Evolutionary conservation across 2,113 vertebrate genomes (phyloP).

Genomic region (Lepisosteus oculatus): DNA sequence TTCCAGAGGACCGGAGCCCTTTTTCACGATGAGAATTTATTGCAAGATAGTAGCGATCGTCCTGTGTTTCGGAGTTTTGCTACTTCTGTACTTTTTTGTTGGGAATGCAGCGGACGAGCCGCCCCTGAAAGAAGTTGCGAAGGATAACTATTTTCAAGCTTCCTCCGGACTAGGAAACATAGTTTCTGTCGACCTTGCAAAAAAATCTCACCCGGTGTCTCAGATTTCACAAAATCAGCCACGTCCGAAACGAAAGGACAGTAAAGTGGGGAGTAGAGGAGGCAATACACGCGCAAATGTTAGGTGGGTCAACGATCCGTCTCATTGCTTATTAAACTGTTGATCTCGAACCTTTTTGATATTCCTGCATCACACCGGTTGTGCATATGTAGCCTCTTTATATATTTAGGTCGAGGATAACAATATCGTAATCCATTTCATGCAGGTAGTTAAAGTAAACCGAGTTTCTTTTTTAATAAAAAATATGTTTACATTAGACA

Average conservation of each 20-base stretch:
- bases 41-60: conserved; percentile 58
- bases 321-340: too few relatives aligned
- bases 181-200: conserved; percentile 44
- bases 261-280: conserved; percentile 29
- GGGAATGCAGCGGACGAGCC: conserved; percentile 59
- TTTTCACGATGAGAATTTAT: conserved; percentile 64
- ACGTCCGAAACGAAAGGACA: conserved; percentile 27
- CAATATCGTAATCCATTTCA: too few relatives aligned
- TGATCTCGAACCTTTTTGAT: too few relatives aligned
- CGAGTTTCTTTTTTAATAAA: too few relatives aligned
- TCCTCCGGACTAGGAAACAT: conserved; percentile 20
- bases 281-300: conserved; percentile 41
- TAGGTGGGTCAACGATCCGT: conserved; percentile 43
- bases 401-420: too few relatives aligned
- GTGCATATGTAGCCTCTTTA: too few relatives aligned
- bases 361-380: too few relatives aligned
- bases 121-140: conserved; percentile 48
- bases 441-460: too few relatives aligned
- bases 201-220: conserved; percentile 24
- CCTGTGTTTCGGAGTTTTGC: conserved; percentile 65
- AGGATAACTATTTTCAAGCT: conserved; percentile 27
- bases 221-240: conserved; percentile 28
- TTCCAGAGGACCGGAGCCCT: conserved; percentile 30
- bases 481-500: too few relatives aligned
- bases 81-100: conserved; percentile 74